phyloP scores from a whole-genome alignment of 2,113 vertebrate genomes.

The Perca fluviatilis region DNA sequence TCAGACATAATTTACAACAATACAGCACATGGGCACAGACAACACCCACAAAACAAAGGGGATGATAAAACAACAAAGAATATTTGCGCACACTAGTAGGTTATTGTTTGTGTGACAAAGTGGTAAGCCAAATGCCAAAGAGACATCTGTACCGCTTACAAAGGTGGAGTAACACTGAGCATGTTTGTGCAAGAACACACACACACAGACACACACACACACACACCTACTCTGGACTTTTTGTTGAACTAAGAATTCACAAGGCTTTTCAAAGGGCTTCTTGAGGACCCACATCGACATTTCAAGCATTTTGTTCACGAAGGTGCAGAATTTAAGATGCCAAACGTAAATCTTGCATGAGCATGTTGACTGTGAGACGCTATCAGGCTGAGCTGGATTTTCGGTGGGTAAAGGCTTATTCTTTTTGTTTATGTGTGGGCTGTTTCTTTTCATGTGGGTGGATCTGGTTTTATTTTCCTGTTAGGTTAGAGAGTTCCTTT shows the following conservation, averaged over 20 bases:
- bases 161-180: constrained; percentile 58
- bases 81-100: constrained; percentile 42
- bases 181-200: constrained; percentile 58
- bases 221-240: not conserved
- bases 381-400: constrained; percentile 54
- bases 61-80: constrained; percentile 46
- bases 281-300: constrained; percentile 56
- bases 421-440: constrained; percentile 76
- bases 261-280: constrained; percentile 53
- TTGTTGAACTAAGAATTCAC: constrained; percentile 39
- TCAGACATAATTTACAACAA: constrained; percentile 33
- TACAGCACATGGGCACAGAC: constrained; percentile 6
- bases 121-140: constrained; percentile 46
- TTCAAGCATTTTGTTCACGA: constrained; percentile 77
- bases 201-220: not conserved
- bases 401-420: constrained; percentile 63
- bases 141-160: constrained; percentile 58
- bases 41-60: constrained; percentile 43
- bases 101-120: constrained; percentile 64
- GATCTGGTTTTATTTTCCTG: constrained; percentile 78
- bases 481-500: constrained; percentile 70
- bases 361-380: constrained; percentile 69
- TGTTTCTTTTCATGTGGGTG: constrained; percentile 79
- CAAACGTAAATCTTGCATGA: constrained; percentile 81
- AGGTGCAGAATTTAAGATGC: constrained; percentile 81